Evolutionary conservation across 2,113 vertebrate species (phyloP).

Genomic region (Recurvirostra avosetta): DNA sequence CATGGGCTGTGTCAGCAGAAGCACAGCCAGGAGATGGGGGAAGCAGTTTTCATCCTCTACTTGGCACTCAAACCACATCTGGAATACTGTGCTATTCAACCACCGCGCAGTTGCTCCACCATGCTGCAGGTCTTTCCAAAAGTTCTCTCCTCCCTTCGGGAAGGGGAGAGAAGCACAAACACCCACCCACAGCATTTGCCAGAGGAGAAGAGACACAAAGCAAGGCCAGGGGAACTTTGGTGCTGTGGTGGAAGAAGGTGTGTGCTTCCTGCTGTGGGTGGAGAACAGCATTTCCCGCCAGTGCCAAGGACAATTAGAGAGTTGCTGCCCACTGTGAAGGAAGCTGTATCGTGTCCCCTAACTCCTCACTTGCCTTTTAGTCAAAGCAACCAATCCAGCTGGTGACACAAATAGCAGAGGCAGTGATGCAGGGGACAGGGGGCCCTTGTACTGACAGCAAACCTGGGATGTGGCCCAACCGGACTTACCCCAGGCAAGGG

Average conservation of each 20-base stretch:
- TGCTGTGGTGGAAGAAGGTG: neutral
- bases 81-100: neutral
- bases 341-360: accelerated
- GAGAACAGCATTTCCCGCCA: neutral
- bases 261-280: neutral
- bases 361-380: neutral
- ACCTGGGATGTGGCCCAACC: neutral
- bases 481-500: neutral
- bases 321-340: neutral
- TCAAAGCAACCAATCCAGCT: neutral
- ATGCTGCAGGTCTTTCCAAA: neutral
- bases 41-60: neutral
- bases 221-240: neutral
- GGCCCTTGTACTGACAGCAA: neutral
- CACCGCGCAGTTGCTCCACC: neutral
- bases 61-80: neutral
- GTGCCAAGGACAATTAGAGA: neutral
- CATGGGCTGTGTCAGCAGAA: neutral
- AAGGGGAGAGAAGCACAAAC: neutral
- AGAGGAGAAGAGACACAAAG: neutral
- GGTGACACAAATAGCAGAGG: neutral
- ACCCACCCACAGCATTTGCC: neutral
- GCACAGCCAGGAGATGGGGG: neutral
- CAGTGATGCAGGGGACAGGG: neutral
- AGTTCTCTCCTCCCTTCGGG: neutral